Conservation (phyloP, 2,797 vertebrate species). For the Micromesistius poutassou region DNA sequence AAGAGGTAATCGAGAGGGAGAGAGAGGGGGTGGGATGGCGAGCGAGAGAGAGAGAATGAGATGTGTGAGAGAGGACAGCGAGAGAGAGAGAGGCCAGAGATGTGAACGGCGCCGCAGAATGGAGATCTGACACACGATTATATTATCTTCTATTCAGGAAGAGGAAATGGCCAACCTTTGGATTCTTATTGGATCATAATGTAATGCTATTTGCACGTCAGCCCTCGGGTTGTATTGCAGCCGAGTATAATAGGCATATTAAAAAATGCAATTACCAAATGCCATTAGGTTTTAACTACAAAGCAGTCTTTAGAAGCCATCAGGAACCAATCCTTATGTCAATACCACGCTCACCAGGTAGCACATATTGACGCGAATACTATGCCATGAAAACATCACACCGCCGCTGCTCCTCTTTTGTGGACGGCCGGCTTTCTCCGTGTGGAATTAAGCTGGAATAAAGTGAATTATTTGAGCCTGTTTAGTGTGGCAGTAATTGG, state of each 20-base stretch:
- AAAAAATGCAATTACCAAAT: slow-evolving; percentile 44
- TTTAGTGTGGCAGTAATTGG: slow-evolving; percentile 49
- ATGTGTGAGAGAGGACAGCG: slow-evolving; percentile 22
- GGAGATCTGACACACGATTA: slow-evolving; percentile 60
- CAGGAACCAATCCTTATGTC: slow-evolving; percentile 20
- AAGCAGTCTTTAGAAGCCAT: slow-evolving; percentile 30
- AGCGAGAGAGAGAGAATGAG: slow-evolving; percentile 33
- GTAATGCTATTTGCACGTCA: slow-evolving; percentile 52
- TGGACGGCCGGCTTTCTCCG: slow-evolving; percentile 9
- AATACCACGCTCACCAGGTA: slow-evolving; percentile 25
- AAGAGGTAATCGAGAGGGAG: too few relatives aligned
- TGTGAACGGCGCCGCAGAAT: slow-evolving; percentile 37
- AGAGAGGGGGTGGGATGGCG: slow-evolving; percentile 27
- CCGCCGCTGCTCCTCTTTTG: neutral
- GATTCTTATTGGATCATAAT: slow-evolving; percentile 56
- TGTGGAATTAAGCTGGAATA: slow-evolving; percentile 9
- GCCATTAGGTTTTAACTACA: slow-evolving; percentile 32
- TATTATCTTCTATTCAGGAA: slow-evolving; percentile 58
- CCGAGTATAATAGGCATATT: slow-evolving; percentile 41
- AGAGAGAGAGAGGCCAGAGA: slow-evolving; percentile 15
- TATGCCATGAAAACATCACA: neutral
- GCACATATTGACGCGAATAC: neutral
- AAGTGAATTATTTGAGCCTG: slow-evolving; percentile 4
- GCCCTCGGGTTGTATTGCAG: slow-evolving; percentile 39
- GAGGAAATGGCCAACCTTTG: slow-evolving; percentile 61